Base-by-base conservation (phyloP, 92 coral and sea anemone genomes). In the Phymanthus crucifer region DNA sequence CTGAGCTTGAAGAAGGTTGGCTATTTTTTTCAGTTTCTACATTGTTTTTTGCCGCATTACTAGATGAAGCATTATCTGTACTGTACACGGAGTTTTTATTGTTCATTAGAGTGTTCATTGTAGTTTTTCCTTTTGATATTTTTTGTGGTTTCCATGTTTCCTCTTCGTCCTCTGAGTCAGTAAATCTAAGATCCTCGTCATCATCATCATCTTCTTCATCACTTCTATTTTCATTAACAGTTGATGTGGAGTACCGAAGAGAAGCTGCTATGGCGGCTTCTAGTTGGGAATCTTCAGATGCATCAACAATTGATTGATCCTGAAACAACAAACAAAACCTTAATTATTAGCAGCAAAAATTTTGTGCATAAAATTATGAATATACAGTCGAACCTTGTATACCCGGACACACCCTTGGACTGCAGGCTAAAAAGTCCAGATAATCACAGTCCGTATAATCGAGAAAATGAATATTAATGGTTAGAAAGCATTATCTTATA, bases 191-290 rank as follows among this genome's bases (percentile, higher is more conserved):
- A 58, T 94, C 97, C 21, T 85, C 85, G 54, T 88, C 93, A 70
- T 93, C 90, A 1, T 83, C 89, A 26, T 81, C 90, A 57, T 91
- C 89, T 11, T 73, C 89, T 74, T 69, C 61, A 43, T 86, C 66
- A 19, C 85, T 90, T 32, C 80, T 56, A 36, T 91, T 89, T n/a
- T 80, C 84, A 67, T 84, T 40, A 18, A 74, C 86, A 23, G 75
- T 57, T 14, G 90, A 89, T 4, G 79, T 82, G 58, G 97, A 86
- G 74, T 91, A 92, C 37, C 87, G 85, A 40, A 95, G 78, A 27
- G 99, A 95, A 18, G 93, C 99, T 12, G 98, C 99, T 40, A 95
- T 95, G 4, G 99, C 99, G 14, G 99, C 99, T 74, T 94, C 97
- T 45, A 95, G 85, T 81, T 95, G 99, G 18, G 99, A 95, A 67